Percentiles rank a stretch among this genome's conserved stretches.
Conservation (phyloP, 2,797 vertebrate species). For the Carapus acus region DNA sequence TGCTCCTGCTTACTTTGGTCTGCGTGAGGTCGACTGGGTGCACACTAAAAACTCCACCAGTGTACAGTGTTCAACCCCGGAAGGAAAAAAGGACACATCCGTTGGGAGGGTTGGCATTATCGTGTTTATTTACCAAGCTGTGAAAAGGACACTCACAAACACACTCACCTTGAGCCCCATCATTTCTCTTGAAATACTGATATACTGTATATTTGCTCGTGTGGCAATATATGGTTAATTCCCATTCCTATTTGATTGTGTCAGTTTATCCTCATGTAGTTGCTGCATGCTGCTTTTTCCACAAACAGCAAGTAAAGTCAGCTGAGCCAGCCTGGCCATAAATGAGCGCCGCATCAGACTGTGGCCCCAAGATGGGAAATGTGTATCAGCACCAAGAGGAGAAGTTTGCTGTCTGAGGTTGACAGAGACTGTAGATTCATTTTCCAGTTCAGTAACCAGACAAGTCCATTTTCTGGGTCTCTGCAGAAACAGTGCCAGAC, state of each 20-base stretch:
- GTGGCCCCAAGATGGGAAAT: constrained; percentile 10
- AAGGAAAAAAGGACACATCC: constrained; percentile 39
- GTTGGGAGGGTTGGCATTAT: constrained; percentile 13
- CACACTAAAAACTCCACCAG: constrained; percentile 33
- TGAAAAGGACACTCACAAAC: constrained; percentile 14
- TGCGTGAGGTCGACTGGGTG: constrained; percentile 58
- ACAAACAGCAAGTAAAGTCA: constrained; percentile 6
- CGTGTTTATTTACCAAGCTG: not conserved
- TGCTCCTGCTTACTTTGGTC: constrained; percentile 5
- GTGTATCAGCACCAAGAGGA: too few species aligned
- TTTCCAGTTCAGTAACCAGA: constrained; percentile 58
- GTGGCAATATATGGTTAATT: constrained; percentile 10
- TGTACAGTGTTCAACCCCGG: constrained; percentile 26
- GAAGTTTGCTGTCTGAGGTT: constrained; percentile 38
- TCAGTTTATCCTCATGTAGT: constrained; percentile 6
- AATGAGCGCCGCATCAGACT: not conserved
- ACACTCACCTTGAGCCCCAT: constrained; percentile 13
- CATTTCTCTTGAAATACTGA: constrained; percentile 2
- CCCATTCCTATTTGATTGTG: constrained; percentile 16
- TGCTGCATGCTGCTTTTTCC: constrained; percentile 9
- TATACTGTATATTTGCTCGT: too few species aligned
- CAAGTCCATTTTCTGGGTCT: constrained; percentile 42
- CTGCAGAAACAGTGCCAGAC: constrained; percentile 18
- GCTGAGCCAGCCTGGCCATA: not conserved
- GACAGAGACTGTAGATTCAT: constrained; percentile 39